Evolutionary conservation across 2,113 vertebrate genomes (phyloP).

Genomic region (Laticauda colubrina): DNA sequence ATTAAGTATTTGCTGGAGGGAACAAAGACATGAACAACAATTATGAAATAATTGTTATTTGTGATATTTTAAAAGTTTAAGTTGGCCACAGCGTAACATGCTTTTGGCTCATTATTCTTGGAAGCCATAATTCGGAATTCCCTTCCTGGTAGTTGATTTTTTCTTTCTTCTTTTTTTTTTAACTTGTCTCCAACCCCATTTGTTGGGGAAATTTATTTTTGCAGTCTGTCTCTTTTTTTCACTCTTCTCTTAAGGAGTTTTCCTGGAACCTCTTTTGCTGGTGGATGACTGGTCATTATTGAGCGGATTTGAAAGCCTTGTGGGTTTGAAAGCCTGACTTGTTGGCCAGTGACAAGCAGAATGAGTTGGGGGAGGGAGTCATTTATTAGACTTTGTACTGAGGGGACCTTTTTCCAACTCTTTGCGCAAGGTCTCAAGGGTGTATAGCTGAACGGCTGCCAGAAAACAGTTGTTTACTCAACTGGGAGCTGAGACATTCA

Average conservation of each 20-base stretch:
- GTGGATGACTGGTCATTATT: constrained; percentile 1
- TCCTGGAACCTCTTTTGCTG: not conserved
- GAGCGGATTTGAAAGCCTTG: not conserved
- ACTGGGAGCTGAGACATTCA: constrained; percentile 69
- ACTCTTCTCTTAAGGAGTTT: not conserved
- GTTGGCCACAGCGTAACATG: not conserved
- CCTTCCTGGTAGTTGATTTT: not conserved
- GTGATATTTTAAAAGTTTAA: not conserved
- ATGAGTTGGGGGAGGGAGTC: constrained; percentile 2
- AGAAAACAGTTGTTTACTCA: constrained; percentile 72
- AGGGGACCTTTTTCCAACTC: constrained; percentile 28
- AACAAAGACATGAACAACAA: not conserved
- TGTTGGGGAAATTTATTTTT: not conserved
- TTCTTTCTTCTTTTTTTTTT: not conserved
- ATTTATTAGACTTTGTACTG: constrained; percentile 2
- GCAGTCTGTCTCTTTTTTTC: not conserved
- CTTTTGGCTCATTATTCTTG: not conserved
- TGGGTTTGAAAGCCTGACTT: constrained; percentile 22
- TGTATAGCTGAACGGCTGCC: constrained; percentile 54
- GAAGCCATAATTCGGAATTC: not conserved
- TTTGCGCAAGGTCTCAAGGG: constrained; percentile 52
- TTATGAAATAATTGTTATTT: not conserved
- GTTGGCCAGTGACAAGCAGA: constrained; percentile 5
- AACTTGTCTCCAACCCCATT: not conserved
- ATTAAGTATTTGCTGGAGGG: not conserved